Evolutionary conservation across 2,888 invertebrate species (phyloP).

Genomic region (Hirtodrosophila cameraria): DNA sequence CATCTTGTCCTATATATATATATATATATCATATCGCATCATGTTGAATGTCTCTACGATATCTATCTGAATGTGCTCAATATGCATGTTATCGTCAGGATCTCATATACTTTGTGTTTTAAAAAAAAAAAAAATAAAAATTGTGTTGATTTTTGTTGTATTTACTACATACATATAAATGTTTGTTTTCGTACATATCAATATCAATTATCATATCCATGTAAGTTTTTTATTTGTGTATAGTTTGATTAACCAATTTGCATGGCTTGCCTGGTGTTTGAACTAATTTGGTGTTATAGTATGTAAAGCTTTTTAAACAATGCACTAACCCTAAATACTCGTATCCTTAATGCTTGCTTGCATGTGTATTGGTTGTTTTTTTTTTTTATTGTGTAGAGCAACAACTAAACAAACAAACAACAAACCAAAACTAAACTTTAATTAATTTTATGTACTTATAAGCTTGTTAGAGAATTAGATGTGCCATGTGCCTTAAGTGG

Average conservation of each 20-base stretch:
- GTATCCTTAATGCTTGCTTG: slow-evolving; percentile 62
- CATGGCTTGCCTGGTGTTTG: slow-evolving; percentile 39
- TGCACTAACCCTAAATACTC: slow-evolving; percentile 59
- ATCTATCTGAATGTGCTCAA: slow-evolving; percentile 47
- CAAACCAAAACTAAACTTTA: slow-evolving; percentile 31
- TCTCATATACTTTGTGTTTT: slow-evolving; percentile 35
- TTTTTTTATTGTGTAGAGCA: slow-evolving; percentile 35
- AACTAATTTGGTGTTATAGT: slow-evolving; percentile 37
- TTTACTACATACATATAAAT: slow-evolving; percentile 54
- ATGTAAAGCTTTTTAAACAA: slow-evolving; percentile 22
- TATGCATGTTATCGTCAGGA: slow-evolving; percentile 58
- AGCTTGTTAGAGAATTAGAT: slow-evolving; percentile 47
- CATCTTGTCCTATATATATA: slow-evolving; percentile 44
- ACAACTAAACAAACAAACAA: slow-evolving; percentile 30
- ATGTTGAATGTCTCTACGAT: slow-evolving; percentile 51
- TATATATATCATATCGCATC: slow-evolving; percentile 44
- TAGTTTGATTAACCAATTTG: slow-evolving; percentile 26
- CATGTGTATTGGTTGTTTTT: slow-evolving; percentile 78
- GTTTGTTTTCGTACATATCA: slow-evolving; percentile 32
- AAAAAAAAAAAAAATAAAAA: too few relatives aligned
- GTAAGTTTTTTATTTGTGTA: slow-evolving; percentile 27
- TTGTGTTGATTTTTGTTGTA: slow-evolving; percentile 70
- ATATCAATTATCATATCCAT: slow-evolving; percentile 2
- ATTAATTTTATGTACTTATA: slow-evolving; percentile 30
- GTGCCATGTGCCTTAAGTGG: slow-evolving; percentile 25